phyloP scores from a whole-genome alignment of 2,797 vertebrate genomes.

The Sphaeramia orbicularis region DNA sequence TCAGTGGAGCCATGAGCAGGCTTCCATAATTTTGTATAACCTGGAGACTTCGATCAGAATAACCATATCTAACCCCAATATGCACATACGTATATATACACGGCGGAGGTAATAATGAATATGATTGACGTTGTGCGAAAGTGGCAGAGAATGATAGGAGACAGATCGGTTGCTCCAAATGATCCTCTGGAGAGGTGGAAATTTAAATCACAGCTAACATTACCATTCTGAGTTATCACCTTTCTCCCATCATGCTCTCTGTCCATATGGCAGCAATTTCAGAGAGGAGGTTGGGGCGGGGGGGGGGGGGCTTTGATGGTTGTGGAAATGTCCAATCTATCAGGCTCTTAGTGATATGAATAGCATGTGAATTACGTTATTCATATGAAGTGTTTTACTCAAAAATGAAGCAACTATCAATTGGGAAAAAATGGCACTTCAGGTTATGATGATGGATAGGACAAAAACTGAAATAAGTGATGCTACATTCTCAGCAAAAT shows the following conservation, averaged over 20 bases:
- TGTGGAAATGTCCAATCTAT: constrained; percentile 9
- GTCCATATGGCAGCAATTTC: constrained; percentile 12
- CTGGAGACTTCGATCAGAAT: constrained; percentile 14
- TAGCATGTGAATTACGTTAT: constrained; percentile 6
- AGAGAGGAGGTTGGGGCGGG: no score
- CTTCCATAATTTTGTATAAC: constrained; percentile 8
- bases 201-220: constrained; percentile 12
- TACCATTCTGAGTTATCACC: constrained; percentile 15
- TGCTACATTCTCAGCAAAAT: constrained; percentile 30
- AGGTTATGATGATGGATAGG: constrained; percentile 37
- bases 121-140: not conserved
- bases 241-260: constrained; percentile 34
- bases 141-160: constrained; percentile 6
- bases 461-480: constrained; percentile 40
- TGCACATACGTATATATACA: not conserved
- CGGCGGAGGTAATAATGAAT: constrained; percentile 2
- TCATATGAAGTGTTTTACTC: constrained; percentile 47
- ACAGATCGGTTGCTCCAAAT: not conserved
- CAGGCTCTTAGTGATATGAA: constrained; percentile 20
- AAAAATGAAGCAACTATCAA: constrained; percentile 23
- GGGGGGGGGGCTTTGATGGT: not conserved
- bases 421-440: constrained; percentile 45
- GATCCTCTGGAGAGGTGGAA: not conserved
- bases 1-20: constrained; percentile 32
- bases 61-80: not conserved